phyloP scores from a whole-genome alignment of 2,888 invertebrate genomes.

The Mimas tiliae region DNA sequence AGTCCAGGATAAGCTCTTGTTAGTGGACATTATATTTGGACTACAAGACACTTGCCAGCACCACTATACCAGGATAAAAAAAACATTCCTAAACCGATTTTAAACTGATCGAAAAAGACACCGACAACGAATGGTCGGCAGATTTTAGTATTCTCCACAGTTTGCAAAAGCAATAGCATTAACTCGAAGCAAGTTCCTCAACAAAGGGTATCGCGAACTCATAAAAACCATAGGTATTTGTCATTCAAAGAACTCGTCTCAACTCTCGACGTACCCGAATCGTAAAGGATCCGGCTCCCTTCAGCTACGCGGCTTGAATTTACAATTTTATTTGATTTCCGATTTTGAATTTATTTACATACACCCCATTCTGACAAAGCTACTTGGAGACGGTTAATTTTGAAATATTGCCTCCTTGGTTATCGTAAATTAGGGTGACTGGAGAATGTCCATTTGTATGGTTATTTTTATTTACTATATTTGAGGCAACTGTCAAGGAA shows the following conservation, averaged over 20 bases:
- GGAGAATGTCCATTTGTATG: neutral
- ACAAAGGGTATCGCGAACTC: slow-evolving; percentile 55
- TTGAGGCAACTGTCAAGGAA: too few relatives aligned
- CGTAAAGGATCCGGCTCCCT: slow-evolving; percentile 26
- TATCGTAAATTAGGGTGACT: slow-evolving; percentile 25
- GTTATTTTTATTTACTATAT: neutral
- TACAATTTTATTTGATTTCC: slow-evolving; percentile 64
- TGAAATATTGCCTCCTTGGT: slow-evolving; percentile 17
- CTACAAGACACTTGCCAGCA: too few relatives aligned
- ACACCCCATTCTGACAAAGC: slow-evolving; percentile 17
- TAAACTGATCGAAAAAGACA: neutral
- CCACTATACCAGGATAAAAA: too few relatives aligned
- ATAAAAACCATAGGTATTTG: slow-evolving; percentile 69
- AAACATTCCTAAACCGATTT: neutral
- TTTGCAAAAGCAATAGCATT: slow-evolving; percentile 14
- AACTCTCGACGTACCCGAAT: slow-evolving; percentile 37
- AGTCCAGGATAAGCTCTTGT: too few relatives aligned
- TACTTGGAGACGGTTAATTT: slow-evolving; percentile 24
- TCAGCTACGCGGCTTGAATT: slow-evolving; percentile 42
- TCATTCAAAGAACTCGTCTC: slow-evolving; percentile 59
- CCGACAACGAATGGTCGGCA: neutral
- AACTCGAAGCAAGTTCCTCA: slow-evolving; percentile 27
- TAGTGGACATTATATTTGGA: too few relatives aligned
- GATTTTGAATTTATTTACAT: slow-evolving; percentile 51
- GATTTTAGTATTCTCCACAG: neutral